Conservation (phyloP, 92 coral and sea anemone species). For the Porites cylindrica region DNA sequence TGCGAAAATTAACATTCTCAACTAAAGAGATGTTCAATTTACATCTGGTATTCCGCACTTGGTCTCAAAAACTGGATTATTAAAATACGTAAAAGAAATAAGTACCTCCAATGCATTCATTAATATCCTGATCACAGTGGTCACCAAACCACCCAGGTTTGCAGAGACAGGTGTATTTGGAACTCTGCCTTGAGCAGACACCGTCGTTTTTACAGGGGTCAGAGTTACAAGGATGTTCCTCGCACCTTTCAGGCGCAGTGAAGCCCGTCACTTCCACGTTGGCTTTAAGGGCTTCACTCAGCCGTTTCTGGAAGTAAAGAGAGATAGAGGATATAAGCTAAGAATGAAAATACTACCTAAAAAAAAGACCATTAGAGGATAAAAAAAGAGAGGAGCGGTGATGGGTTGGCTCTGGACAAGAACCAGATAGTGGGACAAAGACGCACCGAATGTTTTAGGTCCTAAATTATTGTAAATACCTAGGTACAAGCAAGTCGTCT, state of each 20-base stretch:
- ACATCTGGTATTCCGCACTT: no score
- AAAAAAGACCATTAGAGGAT: not conserved
- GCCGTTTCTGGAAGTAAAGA: conserved; percentile 52
- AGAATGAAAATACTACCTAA: not conserved
- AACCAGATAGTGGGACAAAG: no score
- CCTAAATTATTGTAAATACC: no score
- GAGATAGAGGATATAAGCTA: not conserved
- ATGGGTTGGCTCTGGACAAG: no score
- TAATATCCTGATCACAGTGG: conserved; percentile 74
- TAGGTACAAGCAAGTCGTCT: no score
- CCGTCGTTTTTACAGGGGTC: conserved; percentile 87
- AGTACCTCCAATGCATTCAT: conserved; percentile 90
- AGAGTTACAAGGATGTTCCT: conserved; percentile 79
- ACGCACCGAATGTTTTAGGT: no score
- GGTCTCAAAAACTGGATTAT: not conserved
- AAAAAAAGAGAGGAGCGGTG: no score
- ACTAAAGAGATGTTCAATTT: no score
- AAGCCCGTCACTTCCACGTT: conserved; percentile 58
- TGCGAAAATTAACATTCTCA: no score
- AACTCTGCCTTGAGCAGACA: conserved; percentile 60
- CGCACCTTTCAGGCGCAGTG: conserved; percentile 75
- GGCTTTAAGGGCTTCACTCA: conserved; percentile 63
- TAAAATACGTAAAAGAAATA: not conserved
- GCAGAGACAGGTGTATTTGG: conserved; percentile 75
- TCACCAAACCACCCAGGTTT: conserved; percentile 92